A percentile compares a stretch with the other conserved stretches of the same genome.
phyloP scores from a whole-genome alignment of 2,113 vertebrate species.

The Charina bottae region DNA sequence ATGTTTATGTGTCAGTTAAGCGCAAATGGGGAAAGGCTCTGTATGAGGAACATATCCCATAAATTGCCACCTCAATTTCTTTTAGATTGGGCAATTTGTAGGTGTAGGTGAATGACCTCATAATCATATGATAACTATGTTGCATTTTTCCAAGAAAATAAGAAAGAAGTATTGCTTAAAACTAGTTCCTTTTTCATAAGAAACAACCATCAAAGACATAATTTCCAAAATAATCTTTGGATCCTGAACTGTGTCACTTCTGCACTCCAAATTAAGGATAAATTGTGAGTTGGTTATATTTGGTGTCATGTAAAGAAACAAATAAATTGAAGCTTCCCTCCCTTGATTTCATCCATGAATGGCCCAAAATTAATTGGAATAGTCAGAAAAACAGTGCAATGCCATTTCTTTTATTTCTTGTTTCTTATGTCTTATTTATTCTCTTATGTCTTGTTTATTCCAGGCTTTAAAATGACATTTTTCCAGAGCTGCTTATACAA shows the following conservation, averaged over 20 bases:
- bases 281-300: not conserved
- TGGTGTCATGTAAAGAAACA: not conserved
- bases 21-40: not conserved
- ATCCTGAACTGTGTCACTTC: not conserved
- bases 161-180: rapidly evolving
- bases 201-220: not conserved
- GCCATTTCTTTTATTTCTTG: not conserved
- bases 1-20: not conserved
- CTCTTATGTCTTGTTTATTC: not conserved
- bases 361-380: not conserved
- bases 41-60: not conserved
- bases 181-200: not conserved
- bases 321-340: not conserved
- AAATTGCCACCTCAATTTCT: not conserved
- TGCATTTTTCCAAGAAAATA: not conserved
- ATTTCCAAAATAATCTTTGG: not conserved
- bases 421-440: not conserved
- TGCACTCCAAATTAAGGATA: not conserved
- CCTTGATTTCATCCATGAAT: not conserved
- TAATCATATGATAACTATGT: not conserved
- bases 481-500: not conserved
- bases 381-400: not conserved
- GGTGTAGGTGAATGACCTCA: not conserved
- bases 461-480: not conserved
- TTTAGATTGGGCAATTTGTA: not conserved